Conservation (phyloP, 2,113 vertebrate species). For the Sinocyclocheilus rhinocerous region DNA sequence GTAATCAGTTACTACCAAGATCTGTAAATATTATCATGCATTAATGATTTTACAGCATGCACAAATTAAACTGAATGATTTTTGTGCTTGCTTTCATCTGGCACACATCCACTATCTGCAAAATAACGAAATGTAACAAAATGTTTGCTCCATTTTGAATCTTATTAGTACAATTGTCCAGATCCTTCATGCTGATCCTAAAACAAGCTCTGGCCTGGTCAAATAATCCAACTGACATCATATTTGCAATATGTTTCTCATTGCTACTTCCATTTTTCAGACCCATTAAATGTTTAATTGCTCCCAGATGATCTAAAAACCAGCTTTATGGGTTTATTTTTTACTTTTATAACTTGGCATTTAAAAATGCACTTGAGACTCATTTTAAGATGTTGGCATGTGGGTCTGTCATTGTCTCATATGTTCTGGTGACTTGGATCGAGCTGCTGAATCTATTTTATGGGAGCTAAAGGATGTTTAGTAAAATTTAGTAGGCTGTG, state of each 20-base stretch:
- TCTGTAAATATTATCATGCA: too few species aligned
- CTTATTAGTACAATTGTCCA: background rate
- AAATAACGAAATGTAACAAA: background rate
- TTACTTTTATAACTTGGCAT: slow-evolving; percentile 1
- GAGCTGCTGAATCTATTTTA: background rate
- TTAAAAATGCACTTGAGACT: slow-evolving; percentile 18
- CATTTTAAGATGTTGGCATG: slow-evolving; percentile 19
- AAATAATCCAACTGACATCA: slow-evolving; percentile 10
- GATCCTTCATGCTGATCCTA: slow-evolving; percentile 3
- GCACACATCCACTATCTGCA: background rate
- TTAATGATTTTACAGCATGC: too few species aligned
- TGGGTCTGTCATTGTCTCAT: background rate
- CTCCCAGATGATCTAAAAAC: slow-evolving; percentile 14
- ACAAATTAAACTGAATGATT: too few species aligned
- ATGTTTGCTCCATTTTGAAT: background rate
- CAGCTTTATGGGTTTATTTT: background rate
- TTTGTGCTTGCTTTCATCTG: background rate
- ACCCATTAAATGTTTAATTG: slow-evolving; percentile 14
- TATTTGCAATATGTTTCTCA: slow-evolving; percentile 1
- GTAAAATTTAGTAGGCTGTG: background rate
- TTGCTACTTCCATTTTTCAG: slow-evolving; percentile 20
- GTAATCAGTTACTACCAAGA: too few species aligned
- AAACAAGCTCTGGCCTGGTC: background rate
- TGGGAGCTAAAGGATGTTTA: background rate
- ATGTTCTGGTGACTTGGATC: background rate